phyloP scores from a whole-genome alignment of 2,888 invertebrate species.

The Steromphala cineraria region DNA sequence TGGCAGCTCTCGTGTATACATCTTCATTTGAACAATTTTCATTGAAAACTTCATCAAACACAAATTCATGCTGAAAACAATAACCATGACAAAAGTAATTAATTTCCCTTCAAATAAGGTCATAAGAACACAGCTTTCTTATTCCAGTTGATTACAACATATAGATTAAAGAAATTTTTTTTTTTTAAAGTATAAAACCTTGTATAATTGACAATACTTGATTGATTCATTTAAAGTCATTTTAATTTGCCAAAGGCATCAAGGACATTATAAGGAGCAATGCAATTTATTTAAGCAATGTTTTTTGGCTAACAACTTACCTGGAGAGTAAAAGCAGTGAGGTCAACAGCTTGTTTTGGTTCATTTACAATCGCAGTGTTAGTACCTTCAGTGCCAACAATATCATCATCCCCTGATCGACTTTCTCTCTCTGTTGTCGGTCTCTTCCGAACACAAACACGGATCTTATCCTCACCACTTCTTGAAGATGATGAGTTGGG shows the following conservation, averaged over 20 bases:
- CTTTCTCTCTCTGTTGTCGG: constrained; percentile 66
- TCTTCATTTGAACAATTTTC: constrained; percentile 69
- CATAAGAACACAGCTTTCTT: too few relatives aligned
- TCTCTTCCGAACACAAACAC: constrained; percentile 72
- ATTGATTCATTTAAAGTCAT: too few relatives aligned
- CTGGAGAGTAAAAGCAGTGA: constrained; percentile 71
- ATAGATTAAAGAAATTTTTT: too few relatives aligned
- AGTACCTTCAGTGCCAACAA: constrained; percentile 59
- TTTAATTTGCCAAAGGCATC: not conserved
- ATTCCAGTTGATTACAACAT: too few relatives aligned
- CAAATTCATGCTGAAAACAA: constrained; percentile 71
- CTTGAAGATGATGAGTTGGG: not conserved
- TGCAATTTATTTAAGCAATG: too few relatives aligned
- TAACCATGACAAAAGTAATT: not conserved
- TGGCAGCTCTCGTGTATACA: constrained; percentile 69
- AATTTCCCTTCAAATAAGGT: too few relatives aligned
- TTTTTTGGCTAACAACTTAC: constrained; percentile 41
- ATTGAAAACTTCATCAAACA: constrained; percentile 74
- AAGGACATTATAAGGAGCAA: too few relatives aligned
- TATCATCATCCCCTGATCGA: constrained; percentile 63
- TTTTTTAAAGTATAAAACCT: too few relatives aligned
- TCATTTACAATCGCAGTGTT: constrained; percentile 69
- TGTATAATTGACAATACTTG: too few relatives aligned
- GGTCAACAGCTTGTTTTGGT: constrained; percentile 70
- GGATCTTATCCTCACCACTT: constrained; percentile 59